Evolutionary conservation across 2,888 invertebrate genomes (phyloP).

Genomic region (Coleophora deauratella): DNA sequence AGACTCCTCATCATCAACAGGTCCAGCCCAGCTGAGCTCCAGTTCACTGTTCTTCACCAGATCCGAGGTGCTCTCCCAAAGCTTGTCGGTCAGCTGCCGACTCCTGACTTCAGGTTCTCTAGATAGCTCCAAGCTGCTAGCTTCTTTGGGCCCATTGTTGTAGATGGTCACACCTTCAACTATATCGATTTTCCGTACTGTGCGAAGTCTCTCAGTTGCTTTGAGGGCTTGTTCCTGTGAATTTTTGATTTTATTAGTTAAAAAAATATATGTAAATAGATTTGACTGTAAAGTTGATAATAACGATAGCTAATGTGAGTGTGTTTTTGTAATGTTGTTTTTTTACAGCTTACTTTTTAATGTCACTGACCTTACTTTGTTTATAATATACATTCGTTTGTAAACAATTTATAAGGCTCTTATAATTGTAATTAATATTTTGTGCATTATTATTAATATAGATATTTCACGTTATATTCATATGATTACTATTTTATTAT

Average conservation of each 20-base stretch:
- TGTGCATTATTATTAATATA: no score
- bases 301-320: no score
- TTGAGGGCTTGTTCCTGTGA: slow-evolving; percentile 57
- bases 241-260: background rate
- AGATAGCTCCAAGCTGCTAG: slow-evolving; percentile 48
- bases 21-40: slow-evolving; percentile 45
- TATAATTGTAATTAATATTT: no score
- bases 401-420: no score
- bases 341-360: no score
- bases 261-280: no score
- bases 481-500: no score
- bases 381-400: no score
- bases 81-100: slow-evolving; percentile 43
- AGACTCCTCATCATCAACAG: slow-evolving; percentile 41
- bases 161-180: slow-evolving; percentile 50
- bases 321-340: no score
- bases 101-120: slow-evolving; percentile 42
- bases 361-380: no score
- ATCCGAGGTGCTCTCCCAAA: slow-evolving; percentile 50
- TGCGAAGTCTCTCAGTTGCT: slow-evolving; percentile 45
- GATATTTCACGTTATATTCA: no score
- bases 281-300: no score
- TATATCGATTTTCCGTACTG: slow-evolving; percentile 46
- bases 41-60: slow-evolving; percentile 48
- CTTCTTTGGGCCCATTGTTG: slow-evolving; percentile 48